phyloP scores from a whole-genome alignment of 2,797 vertebrate genomes.

The Craterocephalus amniculus region DNA sequence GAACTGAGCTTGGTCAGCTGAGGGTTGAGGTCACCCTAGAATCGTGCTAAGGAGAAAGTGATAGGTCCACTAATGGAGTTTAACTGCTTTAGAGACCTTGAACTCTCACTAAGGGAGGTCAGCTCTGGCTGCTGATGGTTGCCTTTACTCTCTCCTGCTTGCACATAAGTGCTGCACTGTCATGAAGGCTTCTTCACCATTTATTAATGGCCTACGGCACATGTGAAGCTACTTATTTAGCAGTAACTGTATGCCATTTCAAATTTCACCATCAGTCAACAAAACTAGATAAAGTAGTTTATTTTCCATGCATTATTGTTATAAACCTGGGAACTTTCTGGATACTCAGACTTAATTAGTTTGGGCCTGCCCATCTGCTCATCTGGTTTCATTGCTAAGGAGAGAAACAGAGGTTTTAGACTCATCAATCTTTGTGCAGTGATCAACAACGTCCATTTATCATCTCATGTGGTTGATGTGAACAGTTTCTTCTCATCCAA shows the following conservation, averaged over 20 bases:
- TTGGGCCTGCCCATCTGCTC: no score
- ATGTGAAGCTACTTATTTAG: no score
- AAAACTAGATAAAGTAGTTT: constrained; percentile 13
- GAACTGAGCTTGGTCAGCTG: constrained; percentile 51
- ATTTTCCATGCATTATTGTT: constrained; percentile 20
- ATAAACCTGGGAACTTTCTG: neutral
- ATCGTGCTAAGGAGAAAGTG: constrained; percentile 71
- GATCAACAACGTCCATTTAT: constrained; percentile 43
- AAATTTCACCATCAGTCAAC: constrained; percentile 8
- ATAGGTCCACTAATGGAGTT: constrained; percentile 70
- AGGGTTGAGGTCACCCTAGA: constrained; percentile 50
- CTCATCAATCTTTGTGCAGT: constrained; percentile 50
- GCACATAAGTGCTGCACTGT: constrained; percentile 34
- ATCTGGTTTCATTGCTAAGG: constrained; percentile 8
- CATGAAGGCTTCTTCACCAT: constrained; percentile 29
- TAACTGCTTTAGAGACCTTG: constrained; percentile 47
- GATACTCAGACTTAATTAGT: constrained; percentile 37
- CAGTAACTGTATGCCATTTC: constrained; percentile 32
- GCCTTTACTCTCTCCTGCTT: constrained; percentile 25
- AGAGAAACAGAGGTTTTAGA: constrained; percentile 9
- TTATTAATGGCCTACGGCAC: constrained; percentile 35
- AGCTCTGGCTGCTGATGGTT: constrained; percentile 26
- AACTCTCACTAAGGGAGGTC: constrained; percentile 43
- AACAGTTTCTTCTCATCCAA: constrained; percentile 45
- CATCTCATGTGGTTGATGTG: constrained; percentile 19